Evolutionary conservation across 2,113 vertebrate genomes (phyloP).

Genomic region (Centropristis striata): DNA sequence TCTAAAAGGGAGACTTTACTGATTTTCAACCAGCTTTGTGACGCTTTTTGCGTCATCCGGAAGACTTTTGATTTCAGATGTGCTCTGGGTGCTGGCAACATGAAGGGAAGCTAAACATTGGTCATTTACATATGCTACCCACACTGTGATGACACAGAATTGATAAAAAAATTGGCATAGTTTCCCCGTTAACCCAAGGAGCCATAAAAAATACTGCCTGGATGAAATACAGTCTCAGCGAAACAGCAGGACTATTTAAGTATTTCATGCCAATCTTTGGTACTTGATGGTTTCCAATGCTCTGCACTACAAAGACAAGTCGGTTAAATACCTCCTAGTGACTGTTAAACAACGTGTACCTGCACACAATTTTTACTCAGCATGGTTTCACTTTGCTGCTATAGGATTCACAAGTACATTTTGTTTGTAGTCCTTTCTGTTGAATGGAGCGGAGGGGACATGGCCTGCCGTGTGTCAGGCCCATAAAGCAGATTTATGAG

Average conservation of each 20-base stretch:
- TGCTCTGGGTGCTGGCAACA: too few relatives aligned
- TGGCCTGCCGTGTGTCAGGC: neutral
- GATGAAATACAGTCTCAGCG: neutral
- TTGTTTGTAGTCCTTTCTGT: neutral
- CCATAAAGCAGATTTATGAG: slow-evolving; percentile 9
- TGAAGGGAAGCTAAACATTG: too few relatives aligned
- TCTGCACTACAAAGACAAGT: neutral
- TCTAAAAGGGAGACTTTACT: too few relatives aligned
- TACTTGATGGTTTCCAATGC: neutral
- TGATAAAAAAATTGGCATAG: too few relatives aligned
- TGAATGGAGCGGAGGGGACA: neutral
- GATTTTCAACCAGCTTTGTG: too few relatives aligned
- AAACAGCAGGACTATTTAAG: neutral
- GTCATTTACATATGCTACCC: too few relatives aligned
- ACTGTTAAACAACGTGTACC: neutral
- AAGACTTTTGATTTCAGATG: too few relatives aligned
- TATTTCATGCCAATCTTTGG: neutral
- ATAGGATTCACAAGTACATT: neutral
- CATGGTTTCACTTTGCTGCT: neutral
- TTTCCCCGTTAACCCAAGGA: neutral
- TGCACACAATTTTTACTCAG: neutral
- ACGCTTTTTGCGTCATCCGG: too few relatives aligned
- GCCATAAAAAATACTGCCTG: neutral
- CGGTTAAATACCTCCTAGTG: neutral
- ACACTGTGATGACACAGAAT: too few relatives aligned